phyloP scores from a whole-genome alignment of 2,797 vertebrate species.

The Acropternis orthonyx region DNA sequence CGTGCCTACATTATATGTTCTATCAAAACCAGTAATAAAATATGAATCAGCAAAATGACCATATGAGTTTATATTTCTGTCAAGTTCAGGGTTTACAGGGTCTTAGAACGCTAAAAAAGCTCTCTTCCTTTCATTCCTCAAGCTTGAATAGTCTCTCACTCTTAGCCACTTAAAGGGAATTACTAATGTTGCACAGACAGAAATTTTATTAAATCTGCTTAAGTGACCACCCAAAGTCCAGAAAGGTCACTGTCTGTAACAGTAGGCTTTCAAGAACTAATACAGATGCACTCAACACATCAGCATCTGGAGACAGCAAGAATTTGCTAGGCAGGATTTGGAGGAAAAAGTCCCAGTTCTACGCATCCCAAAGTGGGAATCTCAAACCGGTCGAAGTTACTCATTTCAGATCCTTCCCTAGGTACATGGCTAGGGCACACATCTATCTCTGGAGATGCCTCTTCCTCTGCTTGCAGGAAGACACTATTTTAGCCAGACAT shows the following conservation, averaged over 20 bases:
- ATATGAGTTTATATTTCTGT: not conserved
- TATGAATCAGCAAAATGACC: slow-evolving; percentile 20
- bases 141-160: not conserved
- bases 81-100: not conserved
- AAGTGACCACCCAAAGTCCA: slow-evolving; percentile 12
- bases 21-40: slow-evolving; percentile 29
- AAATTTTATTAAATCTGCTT: not conserved
- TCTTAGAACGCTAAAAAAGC: slow-evolving; percentile 38
- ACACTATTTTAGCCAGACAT: not conserved
- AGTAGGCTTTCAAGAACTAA: not conserved
- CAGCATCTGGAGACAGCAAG: not conserved
- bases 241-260: not conserved
- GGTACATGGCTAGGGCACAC: not conserved
- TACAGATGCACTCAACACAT: not conserved
- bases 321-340: not conserved
- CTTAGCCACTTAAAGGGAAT: slow-evolving; percentile 9
- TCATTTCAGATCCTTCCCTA: not conserved
- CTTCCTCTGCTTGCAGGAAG: not conserved
- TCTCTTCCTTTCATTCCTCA: slow-evolving; percentile 10
- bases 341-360: not conserved
- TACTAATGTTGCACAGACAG: not conserved
- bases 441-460: not conserved
- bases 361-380: not conserved
- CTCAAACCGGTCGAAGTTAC: not conserved
- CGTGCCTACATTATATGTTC: not conserved